These are phyloP conservation scores for Thaumatotibia leucotreta DNA, from an alignment of 1,140 invertebrate genomes.

Conservation along the genomic window DNA sequence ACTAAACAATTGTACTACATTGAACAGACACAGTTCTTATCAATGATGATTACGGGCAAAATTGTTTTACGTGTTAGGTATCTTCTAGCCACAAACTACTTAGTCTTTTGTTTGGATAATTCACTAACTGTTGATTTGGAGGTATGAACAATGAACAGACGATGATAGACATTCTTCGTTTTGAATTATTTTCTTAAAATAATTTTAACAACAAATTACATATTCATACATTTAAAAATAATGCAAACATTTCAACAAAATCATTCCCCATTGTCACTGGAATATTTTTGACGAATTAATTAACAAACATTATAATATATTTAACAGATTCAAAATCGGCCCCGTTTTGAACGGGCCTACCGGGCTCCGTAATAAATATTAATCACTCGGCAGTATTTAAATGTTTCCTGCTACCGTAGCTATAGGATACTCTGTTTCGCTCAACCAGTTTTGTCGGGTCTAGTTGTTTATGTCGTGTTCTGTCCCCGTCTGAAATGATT, in stretches of 20 bases:
- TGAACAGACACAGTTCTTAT: too few relatives aligned
- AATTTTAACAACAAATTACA: not conserved
- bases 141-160: too few relatives aligned
- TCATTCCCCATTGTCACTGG: constrained; percentile 2
- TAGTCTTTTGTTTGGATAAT: too few relatives aligned
- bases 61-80: too few relatives aligned
- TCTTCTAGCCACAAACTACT: too few relatives aligned
- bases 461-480: constrained; percentile 4
- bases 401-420: constrained; percentile 62
- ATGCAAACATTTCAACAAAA: constrained; percentile 3
- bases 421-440: constrained; percentile 9
- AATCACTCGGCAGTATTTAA: constrained; percentile 65
- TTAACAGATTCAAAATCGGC: constrained; percentile 12
- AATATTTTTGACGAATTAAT: constrained; percentile 9
- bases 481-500: constrained; percentile 1
- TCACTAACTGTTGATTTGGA: too few relatives aligned
- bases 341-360: constrained; percentile 20
- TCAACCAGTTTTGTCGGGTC: constrained; percentile 3
- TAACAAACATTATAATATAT: constrained; percentile 16
- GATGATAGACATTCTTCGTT: too few relatives aligned
- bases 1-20: too few relatives aligned
- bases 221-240: constrained; percentile 4
- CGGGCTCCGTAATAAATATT: constrained; percentile 61
- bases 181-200: too few relatives aligned
- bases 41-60: too few relatives aligned